phyloP scores from a whole-genome alignment of 2,113 vertebrate genomes.

The Butastur rufipennis region DNA sequence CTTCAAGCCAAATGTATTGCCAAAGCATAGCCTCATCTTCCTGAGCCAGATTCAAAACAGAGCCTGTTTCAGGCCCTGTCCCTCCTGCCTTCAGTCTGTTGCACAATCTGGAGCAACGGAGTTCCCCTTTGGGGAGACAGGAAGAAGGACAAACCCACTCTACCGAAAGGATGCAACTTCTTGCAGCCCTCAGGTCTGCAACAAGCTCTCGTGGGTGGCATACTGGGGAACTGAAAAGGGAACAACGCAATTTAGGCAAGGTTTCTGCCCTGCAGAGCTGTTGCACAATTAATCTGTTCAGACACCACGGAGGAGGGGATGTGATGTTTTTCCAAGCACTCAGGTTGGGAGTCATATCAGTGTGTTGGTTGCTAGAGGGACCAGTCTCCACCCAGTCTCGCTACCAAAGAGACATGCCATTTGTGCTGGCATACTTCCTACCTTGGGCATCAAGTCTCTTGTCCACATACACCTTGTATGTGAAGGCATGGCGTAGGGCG shows the following conservation, averaged over 20 bases:
- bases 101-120: slow-evolving; percentile 13
- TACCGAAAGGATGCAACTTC: slow-evolving; percentile 10
- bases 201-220: slow-evolving; percentile 11
- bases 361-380: neutral
- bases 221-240: slow-evolving; percentile 53
- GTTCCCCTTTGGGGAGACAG: slow-evolving; percentile 20
- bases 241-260: slow-evolving; percentile 26
- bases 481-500: slow-evolving; percentile 92
- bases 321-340: neutral
- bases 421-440: slow-evolving; percentile 19
- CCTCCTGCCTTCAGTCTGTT: neutral
- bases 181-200: slow-evolving; percentile 16
- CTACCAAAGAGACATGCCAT: neutral
- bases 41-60: slow-evolving; percentile 4
- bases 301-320: neutral
- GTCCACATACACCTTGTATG: slow-evolving; percentile 89
- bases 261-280: neutral
- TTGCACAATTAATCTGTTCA: slow-evolving; percentile 30
- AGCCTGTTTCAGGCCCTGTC: neutral
- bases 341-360: neutral
- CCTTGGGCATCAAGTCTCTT: slow-evolving; percentile 92
- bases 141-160: slow-evolving; percentile 26
- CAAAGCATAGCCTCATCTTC: slow-evolving; percentile 15
- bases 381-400: neutral
- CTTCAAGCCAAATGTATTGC: slow-evolving; percentile 3